Conservation (phyloP, 1,140 invertebrate species). For the Dendroctonus ponderosae region DNA sequence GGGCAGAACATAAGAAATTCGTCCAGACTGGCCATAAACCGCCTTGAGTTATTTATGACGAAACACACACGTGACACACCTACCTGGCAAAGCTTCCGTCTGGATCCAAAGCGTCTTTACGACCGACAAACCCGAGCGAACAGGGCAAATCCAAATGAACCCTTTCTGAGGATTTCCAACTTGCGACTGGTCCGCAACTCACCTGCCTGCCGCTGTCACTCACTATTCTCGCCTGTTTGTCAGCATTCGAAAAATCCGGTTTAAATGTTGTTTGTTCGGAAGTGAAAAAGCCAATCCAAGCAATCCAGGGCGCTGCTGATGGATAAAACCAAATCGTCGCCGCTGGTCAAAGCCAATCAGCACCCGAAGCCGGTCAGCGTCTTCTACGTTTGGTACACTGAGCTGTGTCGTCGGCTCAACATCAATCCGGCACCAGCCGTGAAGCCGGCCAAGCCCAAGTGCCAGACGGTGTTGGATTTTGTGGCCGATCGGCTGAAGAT, state of each 20-base stretch:
- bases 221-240: slow-evolving; percentile 19
- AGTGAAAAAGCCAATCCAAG: slow-evolving; percentile 5
- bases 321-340: slow-evolving; percentile 40
- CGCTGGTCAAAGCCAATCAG: slow-evolving; percentile 26
- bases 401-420: slow-evolving; percentile 48
- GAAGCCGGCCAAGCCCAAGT: slow-evolving; percentile 50
- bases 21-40: slow-evolving; percentile 4
- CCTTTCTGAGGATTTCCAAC: background rate
- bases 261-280: slow-evolving; percentile 31
- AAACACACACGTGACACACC: slow-evolving; percentile 10
- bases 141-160: background rate
- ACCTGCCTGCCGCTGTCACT: background rate
- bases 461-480: slow-evolving; percentile 58
- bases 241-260: slow-evolving; percentile 19
- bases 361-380: slow-evolving; percentile 46
- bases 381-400: slow-evolving; percentile 49
- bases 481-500: slow-evolving; percentile 67
- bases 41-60: slow-evolving; percentile 3
- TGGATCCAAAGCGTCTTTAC: slow-evolving; percentile 6
- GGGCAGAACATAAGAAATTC: background rate
- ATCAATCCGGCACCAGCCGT: slow-evolving; percentile 41
- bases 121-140: slow-evolving; percentile 8
- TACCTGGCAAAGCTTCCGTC: background rate
- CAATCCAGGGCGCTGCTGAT: slow-evolving; percentile 19
- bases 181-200: background rate